Evolutionary conservation across 2,888 invertebrate species (phyloP).

Genomic region (Notodonta ziczac): DNA sequence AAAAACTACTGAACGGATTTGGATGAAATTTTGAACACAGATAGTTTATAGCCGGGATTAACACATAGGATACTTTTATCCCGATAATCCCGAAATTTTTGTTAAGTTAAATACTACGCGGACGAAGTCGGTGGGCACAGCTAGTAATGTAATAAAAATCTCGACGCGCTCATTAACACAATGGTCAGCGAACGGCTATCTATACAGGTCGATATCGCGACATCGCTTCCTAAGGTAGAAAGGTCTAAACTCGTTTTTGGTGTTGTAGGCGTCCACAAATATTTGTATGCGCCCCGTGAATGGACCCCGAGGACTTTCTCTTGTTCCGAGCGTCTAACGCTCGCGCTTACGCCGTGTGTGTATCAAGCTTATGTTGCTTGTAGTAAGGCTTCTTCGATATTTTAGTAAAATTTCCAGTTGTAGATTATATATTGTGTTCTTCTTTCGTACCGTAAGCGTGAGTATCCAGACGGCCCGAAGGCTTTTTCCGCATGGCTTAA

Average conservation of each 20-base stretch:
- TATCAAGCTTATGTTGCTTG: slow-evolving; percentile 36
- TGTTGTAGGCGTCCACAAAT: slow-evolving; percentile 79
- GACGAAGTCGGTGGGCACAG: no score
- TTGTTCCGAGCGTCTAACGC: slow-evolving; percentile 67
- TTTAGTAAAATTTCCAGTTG: neutral
- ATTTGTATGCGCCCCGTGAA: slow-evolving; percentile 84
- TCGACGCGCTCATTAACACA: slow-evolving; percentile 26
- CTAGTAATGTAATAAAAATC: neutral
- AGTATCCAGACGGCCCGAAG: no score
- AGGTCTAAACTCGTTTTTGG: slow-evolving; percentile 79
- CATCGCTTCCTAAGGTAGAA: slow-evolving; percentile 57
- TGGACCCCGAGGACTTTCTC: slow-evolving; percentile 82
- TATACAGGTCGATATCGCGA: slow-evolving; percentile 52
- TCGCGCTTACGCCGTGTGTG: slow-evolving; percentile 46
- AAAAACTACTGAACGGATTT: no score
- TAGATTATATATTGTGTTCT: no score
- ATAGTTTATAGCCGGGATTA: no score
- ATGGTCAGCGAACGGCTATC: slow-evolving; percentile 14
- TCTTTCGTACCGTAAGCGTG: no score
- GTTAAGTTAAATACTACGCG: no score
- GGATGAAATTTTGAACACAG: no score
- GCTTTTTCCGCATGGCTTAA: no score
- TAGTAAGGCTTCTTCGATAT: slow-evolving; percentile 5
- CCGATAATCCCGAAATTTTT: no score
- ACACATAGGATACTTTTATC: no score